Evolutionary conservation across 2,888 invertebrate genomes (phyloP).

Genomic region (Abrostola triplasia): DNA sequence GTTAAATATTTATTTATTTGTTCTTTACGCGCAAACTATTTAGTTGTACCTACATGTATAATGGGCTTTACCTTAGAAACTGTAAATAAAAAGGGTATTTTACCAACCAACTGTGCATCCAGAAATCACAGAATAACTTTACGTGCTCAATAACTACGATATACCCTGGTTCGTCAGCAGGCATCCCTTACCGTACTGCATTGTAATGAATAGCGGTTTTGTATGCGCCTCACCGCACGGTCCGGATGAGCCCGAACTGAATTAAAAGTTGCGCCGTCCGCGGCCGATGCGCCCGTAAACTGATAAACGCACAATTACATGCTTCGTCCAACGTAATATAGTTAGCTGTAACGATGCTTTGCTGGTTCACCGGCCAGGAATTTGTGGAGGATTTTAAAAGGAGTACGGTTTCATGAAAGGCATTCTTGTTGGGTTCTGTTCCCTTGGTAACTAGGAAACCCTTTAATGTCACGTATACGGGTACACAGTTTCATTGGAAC

Average conservation of each 20-base stretch:
- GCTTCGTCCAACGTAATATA: constrained; percentile 39
- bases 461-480: neutral
- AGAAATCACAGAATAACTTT: no score
- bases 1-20: no score
- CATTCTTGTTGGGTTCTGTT: neutral
- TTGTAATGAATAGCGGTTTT: constrained; percentile 55
- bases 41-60: no score
- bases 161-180: neutral
- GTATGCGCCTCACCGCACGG: constrained; percentile 48
- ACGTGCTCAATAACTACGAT: neutral
- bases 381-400: constrained; percentile 26
- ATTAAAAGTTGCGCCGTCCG: constrained; percentile 54
- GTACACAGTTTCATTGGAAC: no score
- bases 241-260: constrained; percentile 43
- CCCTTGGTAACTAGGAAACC: neutral
- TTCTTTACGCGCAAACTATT: no score
- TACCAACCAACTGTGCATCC: no score
- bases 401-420: neutral
- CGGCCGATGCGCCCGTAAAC: constrained; percentile 42
- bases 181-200: constrained; percentile 34
- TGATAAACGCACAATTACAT: constrained; percentile 52
- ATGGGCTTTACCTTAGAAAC: no score
- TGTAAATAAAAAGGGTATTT: no score
- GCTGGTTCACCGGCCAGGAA: constrained; percentile 26
- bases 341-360: constrained; percentile 47